A percentile compares a stretch with the other conserved stretches of the same genome.
Conservation (phyloP, 1,140 invertebrate species). For the Hetaerina americana region DNA sequence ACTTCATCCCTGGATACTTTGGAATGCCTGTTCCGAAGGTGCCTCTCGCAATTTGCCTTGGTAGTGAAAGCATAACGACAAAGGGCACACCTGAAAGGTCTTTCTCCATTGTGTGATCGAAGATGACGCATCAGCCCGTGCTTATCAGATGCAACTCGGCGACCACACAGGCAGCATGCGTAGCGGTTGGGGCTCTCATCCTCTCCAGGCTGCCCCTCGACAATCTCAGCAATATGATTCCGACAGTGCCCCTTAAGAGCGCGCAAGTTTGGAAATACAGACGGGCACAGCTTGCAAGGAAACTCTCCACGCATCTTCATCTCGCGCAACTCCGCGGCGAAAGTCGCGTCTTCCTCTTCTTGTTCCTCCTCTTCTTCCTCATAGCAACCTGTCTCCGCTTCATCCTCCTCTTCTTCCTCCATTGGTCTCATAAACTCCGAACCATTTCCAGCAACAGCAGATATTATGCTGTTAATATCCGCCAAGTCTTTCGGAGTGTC, state of each 20-base stretch:
- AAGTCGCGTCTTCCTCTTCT: constrained; percentile 47
- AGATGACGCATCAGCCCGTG: constrained; percentile 79
- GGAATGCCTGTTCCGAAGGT: constrained; percentile 80
- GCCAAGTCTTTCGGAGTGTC: constrained; percentile 52
- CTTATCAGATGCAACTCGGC: constrained; percentile 70
- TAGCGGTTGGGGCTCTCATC: constrained; percentile 46
- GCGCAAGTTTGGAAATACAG: constrained; percentile 75
- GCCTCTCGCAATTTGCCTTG: constrained; percentile 79
- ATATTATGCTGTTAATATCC: constrained; percentile 71
- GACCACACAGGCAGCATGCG: constrained; percentile 85
- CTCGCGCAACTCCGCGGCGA: constrained; percentile 61
- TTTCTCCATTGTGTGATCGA: constrained; percentile 85
- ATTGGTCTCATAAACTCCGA: constrained; percentile 2
- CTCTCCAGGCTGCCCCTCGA: constrained; percentile 43
- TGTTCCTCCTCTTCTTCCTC: constrained; percentile 55
- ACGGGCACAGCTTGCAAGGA: constrained; percentile 70
- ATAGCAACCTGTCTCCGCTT: too few species aligned
- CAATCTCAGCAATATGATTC: constrained; percentile 45
- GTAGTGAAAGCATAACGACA: constrained; percentile 95
- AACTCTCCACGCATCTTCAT: constrained; percentile 81
- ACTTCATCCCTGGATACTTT: constrained; percentile 73
- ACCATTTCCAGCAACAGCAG: constrained; percentile 22
- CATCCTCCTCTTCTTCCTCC: constrained; percentile 12
- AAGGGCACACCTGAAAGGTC: constrained; percentile 84
- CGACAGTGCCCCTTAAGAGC: constrained; percentile 81